Evolutionary conservation across 2,113 vertebrate species (phyloP).

Genomic region (Antigone vipio): DNA sequence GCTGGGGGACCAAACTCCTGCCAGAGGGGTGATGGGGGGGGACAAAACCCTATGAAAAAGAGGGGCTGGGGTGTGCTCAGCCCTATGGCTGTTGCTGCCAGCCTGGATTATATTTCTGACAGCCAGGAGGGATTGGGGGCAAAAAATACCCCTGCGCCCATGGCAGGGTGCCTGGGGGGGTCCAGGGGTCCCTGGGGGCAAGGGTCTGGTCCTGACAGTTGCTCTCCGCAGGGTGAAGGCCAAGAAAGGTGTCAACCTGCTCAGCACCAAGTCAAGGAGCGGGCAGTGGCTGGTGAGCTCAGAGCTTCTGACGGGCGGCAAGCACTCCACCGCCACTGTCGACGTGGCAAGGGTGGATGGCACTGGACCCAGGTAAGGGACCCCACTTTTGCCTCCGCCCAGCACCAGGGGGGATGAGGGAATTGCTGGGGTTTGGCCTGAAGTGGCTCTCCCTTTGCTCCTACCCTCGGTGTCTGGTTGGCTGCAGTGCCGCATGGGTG

Average conservation of each 20-base stretch:
- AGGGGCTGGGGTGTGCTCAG: neutral
- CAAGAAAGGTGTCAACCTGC: slow-evolving; percentile 95
- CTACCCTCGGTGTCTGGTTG: neutral
- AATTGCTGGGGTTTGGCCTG: neutral
- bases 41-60: neutral
- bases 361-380: slow-evolving; percentile 73
- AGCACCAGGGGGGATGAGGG: accelerated
- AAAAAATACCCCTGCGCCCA: neutral
- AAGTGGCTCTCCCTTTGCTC: accelerated
- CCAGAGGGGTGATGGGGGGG: accelerated
- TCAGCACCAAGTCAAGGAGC: slow-evolving; percentile 86
- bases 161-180: accelerated
- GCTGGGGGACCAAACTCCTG: neutral
- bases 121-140: neutral
- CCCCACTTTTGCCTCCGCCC: neutral
- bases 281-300: slow-evolving; percentile 91
- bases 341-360: slow-evolving; percentile 84
- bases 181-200: accelerated
- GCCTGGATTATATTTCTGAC: neutral
- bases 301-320: slow-evolving; percentile 90
- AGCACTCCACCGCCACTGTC: slow-evolving; percentile 93
- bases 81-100: neutral
- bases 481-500: accelerated
- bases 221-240: slow-evolving; percentile 88
- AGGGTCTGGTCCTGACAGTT: neutral